These are phyloP conservation scores for Rhagoletis pomonella DNA, from an alignment of 1,140 invertebrate species.

Conservation along the genomic window DNA sequence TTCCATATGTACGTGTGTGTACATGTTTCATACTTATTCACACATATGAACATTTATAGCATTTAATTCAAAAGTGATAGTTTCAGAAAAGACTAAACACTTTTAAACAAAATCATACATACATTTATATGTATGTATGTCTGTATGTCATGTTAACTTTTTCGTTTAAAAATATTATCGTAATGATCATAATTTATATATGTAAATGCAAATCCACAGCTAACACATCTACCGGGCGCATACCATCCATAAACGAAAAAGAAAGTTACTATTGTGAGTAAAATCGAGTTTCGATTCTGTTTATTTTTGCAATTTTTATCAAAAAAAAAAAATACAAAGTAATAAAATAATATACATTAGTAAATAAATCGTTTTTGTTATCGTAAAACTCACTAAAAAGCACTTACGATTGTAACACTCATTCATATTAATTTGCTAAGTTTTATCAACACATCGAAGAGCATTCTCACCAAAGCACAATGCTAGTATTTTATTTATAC, in stretches of 20 bases:
- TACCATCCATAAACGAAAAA: conserved; percentile 77
- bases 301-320: conserved; percentile 28
- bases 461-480: not conserved
- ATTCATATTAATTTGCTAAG: conserved; percentile 28
- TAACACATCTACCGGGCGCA: conserved; percentile 76
- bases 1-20: no score
- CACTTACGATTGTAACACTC: conserved; percentile 20
- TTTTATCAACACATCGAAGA: not conserved
- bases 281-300: conserved; percentile 55
- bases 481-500: not conserved
- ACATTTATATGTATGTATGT: not conserved
- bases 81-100: no score
- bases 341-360: not conserved
- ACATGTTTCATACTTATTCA: no score
- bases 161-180: conserved; percentile 1
- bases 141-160: conserved; percentile 40
- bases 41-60: no score
- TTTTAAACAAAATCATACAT: not conserved
- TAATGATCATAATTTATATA: conserved; percentile 56
- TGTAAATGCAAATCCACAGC: conserved; percentile 75
- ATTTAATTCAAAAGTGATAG: no score
- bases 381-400: conserved; percentile 44
- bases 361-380: conserved; percentile 37
- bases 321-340: not conserved
- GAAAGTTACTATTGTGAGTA: conserved; percentile 81